Conservation (phyloP, 2,797 vertebrate species). For the Tachyglossus aculeatus region DNA sequence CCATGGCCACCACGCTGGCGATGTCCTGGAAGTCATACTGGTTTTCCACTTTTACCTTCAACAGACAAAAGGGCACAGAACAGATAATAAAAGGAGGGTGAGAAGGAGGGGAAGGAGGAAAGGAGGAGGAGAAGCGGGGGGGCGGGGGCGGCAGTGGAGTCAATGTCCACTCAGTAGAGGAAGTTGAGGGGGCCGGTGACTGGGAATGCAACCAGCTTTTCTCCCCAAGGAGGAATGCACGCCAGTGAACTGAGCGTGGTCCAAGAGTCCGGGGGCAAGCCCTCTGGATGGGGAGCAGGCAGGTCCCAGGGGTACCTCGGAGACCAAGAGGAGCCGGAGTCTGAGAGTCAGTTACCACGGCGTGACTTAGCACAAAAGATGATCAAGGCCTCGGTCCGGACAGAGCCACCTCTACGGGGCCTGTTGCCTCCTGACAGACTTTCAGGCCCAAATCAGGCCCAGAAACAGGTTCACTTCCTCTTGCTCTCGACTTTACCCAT, state of each 20-base stretch:
- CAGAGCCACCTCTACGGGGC: too few species aligned
- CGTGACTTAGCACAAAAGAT: too few species aligned
- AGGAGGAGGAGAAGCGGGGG: neutral
- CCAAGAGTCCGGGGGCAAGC: neutral
- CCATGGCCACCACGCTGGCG: slow-evolving; percentile 92
- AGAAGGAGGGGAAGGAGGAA: slow-evolving; percentile 5
- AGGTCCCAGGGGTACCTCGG: neutral
- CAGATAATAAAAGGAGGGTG: slow-evolving; percentile 25
- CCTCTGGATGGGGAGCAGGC: neutral
- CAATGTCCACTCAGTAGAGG: neutral
- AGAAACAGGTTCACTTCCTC: too few species aligned
- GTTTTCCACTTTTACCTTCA: slow-evolving; percentile 94
- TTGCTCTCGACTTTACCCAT: too few species aligned
- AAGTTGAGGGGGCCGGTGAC: neutral
- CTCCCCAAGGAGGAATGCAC: neutral
- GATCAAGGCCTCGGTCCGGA: too few species aligned
- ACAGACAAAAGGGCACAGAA: slow-evolving; percentile 24
- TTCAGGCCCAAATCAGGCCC: too few species aligned
- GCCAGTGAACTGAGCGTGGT: neutral
- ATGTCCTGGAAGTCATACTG: slow-evolving; percentile 94
- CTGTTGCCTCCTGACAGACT: too few species aligned
- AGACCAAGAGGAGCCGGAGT: slow-evolving; percentile 1
- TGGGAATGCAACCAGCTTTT: neutral
- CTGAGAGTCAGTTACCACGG: too few species aligned
- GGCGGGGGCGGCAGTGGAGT: neutral